A percentile compares a stretch with the other conserved stretches of the same genome.
phyloP scores from a whole-genome alignment of 2,888 invertebrate species.

The Digitonthophagus gazella region DNA sequence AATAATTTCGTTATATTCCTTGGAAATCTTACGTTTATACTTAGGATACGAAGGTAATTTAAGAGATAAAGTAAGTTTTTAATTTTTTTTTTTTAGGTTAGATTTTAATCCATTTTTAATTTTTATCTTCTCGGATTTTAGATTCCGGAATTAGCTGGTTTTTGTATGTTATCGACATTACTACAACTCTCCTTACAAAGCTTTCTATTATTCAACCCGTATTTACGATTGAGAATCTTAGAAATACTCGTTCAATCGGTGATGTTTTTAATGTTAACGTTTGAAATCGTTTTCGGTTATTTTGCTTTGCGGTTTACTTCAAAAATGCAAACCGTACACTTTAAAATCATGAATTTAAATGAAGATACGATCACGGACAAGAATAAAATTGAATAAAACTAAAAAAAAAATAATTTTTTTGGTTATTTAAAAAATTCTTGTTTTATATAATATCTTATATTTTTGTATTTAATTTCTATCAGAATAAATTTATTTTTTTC shows the following conservation, averaged over 20 bases:
- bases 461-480: no score
- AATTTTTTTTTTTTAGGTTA: no score
- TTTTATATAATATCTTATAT: no score
- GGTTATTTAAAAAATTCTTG: no score
- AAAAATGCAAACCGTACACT: slow-evolving; percentile 60
- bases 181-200: slow-evolving; percentile 82
- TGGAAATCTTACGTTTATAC: slow-evolving; percentile 78
- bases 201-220: slow-evolving; percentile 70
- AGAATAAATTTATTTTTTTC: no score
- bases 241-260: slow-evolving; percentile 66
- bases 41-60: slow-evolving; percentile 88
- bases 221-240: slow-evolving; percentile 60
- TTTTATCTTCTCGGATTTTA: no score
- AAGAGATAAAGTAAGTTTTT: slow-evolving; percentile 70
- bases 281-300: slow-evolving; percentile 65
- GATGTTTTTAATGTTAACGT: slow-evolving; percentile 57
- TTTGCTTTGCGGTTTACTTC: slow-evolving; percentile 69
- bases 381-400: no score
- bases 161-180: slow-evolving; percentile 80
- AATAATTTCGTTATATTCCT: slow-evolving; percentile 61
- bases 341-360: slow-evolving; percentile 42
- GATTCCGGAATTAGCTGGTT: slow-evolving; percentile 89
- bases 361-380: no score
- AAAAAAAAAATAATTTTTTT: slow-evolving; percentile 5
- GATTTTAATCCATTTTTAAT: no score